Percentiles rank a stretch among this genome's conserved stretches.
Evolutionary conservation across 2,113 vertebrate species (phyloP).

Genomic region (Lophotis ruficrista): DNA sequence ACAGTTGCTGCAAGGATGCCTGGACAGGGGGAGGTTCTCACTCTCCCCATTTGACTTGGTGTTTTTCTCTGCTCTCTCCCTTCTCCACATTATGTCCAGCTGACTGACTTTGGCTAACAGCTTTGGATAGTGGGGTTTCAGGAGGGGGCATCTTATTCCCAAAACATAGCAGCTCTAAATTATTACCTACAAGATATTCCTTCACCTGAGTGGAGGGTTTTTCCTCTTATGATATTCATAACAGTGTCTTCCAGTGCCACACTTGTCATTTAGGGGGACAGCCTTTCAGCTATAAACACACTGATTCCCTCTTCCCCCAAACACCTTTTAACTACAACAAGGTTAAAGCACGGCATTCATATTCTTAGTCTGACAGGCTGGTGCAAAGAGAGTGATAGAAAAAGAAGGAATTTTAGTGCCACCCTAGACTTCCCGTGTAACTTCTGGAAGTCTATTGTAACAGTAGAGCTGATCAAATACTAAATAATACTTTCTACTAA

Average conservation of each 20-base stretch:
- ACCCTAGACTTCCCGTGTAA: background rate
- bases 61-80: background rate
- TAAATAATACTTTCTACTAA: background rate
- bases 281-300: background rate
- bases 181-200: background rate
- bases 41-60: background rate
- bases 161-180: background rate
- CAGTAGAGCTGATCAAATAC: background rate
- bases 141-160: background rate
- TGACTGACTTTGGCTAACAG: background rate
- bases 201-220: rapidly evolving
- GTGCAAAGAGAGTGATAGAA: background rate
- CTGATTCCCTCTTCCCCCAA: background rate
- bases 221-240: background rate
- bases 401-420: background rate
- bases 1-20: too few species aligned
- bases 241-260: background rate
- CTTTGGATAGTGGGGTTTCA: background rate
- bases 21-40: background rate
- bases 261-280: background rate
- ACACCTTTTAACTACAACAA: background rate
- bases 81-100: background rate
- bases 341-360: background rate
- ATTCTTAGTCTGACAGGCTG: background rate
- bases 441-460: background rate